Evolutionary conservation across 2,113 vertebrate species (phyloP).

Genomic region (Globicephala melas): DNA sequence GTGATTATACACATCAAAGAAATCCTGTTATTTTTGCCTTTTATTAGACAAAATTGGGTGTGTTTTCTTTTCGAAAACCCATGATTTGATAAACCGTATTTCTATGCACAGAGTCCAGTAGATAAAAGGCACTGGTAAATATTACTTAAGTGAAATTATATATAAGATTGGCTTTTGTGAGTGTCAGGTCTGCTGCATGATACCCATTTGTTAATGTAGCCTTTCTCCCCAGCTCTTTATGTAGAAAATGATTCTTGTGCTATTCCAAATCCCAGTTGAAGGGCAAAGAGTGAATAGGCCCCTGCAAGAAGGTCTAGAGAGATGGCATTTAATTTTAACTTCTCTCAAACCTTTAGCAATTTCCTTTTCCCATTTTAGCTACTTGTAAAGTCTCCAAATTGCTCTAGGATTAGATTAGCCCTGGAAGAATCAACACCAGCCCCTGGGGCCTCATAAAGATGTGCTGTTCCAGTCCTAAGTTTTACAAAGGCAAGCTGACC

Average conservation of each 20-base stretch:
- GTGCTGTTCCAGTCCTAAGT: background rate
- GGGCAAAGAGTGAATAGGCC: background rate
- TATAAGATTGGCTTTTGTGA: background rate
- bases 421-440: background rate
- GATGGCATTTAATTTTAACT: background rate
- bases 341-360: background rate
- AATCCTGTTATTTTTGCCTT: conserved; percentile 34
- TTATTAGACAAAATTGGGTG: background rate
- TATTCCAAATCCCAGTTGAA: background rate
- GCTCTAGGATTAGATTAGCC: background rate
- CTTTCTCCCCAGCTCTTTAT: background rate
- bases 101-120: background rate
- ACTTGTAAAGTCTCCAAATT: background rate
- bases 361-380: background rate
- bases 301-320: background rate
- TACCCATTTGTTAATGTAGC: background rate
- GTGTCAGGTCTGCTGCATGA: background rate
- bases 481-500: background rate
- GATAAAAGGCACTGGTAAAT: background rate
- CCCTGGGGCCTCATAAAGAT: background rate
- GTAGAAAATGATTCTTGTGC: background rate
- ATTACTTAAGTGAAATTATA: background rate
- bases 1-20: background rate
- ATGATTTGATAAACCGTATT: background rate
- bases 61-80: background rate